Evolutionary conservation across 1,140 invertebrate species (phyloP).

Genomic region (Lysiphlebus fabarum): DNA sequence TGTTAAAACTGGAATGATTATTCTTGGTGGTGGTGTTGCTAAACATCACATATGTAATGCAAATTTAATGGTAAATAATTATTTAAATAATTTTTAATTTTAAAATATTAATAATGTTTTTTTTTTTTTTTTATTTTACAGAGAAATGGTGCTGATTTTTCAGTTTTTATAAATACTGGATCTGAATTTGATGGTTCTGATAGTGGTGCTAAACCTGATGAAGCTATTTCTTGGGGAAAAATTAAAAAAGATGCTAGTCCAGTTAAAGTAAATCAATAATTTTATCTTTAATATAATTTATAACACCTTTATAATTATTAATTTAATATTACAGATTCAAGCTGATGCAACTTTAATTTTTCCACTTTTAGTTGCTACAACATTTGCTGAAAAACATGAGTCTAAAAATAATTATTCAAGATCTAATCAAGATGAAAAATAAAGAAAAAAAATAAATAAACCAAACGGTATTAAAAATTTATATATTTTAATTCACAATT

Average conservation of each 20-base stretch:
- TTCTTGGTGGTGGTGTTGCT: conserved; percentile 93
- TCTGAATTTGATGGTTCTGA: conserved; percentile 98
- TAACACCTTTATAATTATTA: conserved; percentile 10
- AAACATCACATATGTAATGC: conserved; percentile 99
- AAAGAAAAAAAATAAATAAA: background rate
- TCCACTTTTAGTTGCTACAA: conserved; percentile 91
- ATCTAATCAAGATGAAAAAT: background rate
- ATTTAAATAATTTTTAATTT: conserved; percentile 9
- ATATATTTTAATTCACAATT: too few species aligned
- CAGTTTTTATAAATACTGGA: conserved; percentile 96
- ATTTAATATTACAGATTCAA: conserved; percentile 65
- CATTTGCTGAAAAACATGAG: conserved; percentile 72
- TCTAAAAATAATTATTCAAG: conserved; percentile 35
- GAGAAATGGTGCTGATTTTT: conserved; percentile 97
- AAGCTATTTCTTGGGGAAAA: conserved; percentile 98
- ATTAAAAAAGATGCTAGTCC: conserved; percentile 84
- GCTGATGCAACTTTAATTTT: conserved; percentile 95
- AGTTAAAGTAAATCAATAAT: conserved; percentile 72
- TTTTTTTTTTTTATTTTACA: conserved; percentile 45
- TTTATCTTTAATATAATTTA: background rate
- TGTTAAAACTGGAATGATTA: conserved; percentile 91
- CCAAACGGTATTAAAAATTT: too few species aligned
- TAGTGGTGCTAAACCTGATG: conserved; percentile 94
- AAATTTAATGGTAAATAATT: conserved; percentile 80
- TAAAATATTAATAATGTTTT: conserved; percentile 2